phyloP scores from a whole-genome alignment of 2,113 vertebrate genomes.

The Irena cyanogastra region DNA sequence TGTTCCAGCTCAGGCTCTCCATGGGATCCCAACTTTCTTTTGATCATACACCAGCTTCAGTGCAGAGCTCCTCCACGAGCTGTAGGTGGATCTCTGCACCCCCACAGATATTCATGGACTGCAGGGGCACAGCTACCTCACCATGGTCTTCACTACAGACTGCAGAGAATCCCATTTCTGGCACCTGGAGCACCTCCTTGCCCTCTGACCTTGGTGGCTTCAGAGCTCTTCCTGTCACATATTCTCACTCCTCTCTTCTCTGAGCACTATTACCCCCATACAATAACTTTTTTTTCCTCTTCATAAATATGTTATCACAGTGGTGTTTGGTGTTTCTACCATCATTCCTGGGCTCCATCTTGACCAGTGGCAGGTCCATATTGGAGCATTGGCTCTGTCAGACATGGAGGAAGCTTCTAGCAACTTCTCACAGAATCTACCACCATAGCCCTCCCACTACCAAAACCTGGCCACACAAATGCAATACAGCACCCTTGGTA shows the following conservation, averaged over 20 bases:
- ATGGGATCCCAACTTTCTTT: neutral
- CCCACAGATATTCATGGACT: neutral
- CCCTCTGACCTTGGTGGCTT: neutral
- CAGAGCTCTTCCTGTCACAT: neutral
- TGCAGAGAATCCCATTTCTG: neutral
- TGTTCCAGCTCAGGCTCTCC: neutral
- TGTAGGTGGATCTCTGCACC: neutral
- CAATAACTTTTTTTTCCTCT: neutral
- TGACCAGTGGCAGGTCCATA: neutral
- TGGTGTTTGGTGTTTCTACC: neutral
- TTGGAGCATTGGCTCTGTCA: neutral
- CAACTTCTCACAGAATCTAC: neutral
- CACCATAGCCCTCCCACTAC: neutral
- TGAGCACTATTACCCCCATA: neutral
- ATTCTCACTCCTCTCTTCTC: neutral
- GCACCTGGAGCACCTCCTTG: neutral
- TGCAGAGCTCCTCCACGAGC: fast-evolving
- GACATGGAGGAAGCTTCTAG: neutral
- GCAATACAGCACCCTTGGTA: neutral
- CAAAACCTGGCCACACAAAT: neutral
- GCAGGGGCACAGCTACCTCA: neutral
- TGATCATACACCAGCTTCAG: neutral
- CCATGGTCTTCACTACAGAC: neutral
- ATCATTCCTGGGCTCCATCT: neutral
- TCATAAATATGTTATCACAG: neutral